Evolutionary conservation across 2,113 vertebrate genomes (phyloP).

Genomic region (Gambusia holbrooki): DNA sequence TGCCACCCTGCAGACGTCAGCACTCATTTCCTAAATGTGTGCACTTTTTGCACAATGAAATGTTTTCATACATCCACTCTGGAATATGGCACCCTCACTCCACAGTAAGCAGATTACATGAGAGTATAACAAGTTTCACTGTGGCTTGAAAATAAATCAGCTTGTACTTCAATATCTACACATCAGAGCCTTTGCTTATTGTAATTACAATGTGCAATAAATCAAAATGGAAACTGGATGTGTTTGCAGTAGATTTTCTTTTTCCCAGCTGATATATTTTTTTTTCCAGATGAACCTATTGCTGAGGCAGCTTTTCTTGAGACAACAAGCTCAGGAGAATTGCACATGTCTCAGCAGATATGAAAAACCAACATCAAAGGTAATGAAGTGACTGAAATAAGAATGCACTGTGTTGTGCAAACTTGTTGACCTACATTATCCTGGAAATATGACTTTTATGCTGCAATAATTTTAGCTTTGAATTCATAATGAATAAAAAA

Average conservation of each 20-base stretch:
- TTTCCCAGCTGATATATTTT: conserved; percentile 38
- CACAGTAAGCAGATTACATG: conserved; percentile 49
- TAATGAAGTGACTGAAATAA: conserved; percentile 74
- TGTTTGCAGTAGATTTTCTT: conserved; percentile 54
- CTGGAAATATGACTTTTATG: conserved; percentile 45
- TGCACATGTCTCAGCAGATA: conserved; percentile 71
- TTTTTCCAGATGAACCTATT: conserved; percentile 43
- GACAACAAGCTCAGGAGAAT: conserved; percentile 71
- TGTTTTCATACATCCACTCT: conserved; percentile 41
- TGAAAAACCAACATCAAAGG: conserved; percentile 65
- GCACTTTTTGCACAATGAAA: conserved; percentile 48
- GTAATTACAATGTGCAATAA: conserved; percentile 75
- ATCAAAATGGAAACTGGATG: conserved; percentile 63
- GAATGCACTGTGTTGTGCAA: conserved; percentile 40
- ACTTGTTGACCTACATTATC: conserved; percentile 55
- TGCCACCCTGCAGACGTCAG: conserved; percentile 56
- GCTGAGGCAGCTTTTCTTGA: conserved; percentile 65
- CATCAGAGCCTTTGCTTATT: conserved; percentile 68
- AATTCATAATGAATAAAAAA: conserved; percentile 41
- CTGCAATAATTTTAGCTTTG: conserved; percentile 56
- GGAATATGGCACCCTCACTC: conserved; percentile 32
- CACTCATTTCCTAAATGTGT: conserved; percentile 45
- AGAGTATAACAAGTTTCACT: conserved; percentile 40
- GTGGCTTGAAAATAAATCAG: conserved; percentile 62
- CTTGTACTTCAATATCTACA: conserved; percentile 61